Conservation (phyloP, 2,113 vertebrate species). For the Hystrix cristata region DNA sequence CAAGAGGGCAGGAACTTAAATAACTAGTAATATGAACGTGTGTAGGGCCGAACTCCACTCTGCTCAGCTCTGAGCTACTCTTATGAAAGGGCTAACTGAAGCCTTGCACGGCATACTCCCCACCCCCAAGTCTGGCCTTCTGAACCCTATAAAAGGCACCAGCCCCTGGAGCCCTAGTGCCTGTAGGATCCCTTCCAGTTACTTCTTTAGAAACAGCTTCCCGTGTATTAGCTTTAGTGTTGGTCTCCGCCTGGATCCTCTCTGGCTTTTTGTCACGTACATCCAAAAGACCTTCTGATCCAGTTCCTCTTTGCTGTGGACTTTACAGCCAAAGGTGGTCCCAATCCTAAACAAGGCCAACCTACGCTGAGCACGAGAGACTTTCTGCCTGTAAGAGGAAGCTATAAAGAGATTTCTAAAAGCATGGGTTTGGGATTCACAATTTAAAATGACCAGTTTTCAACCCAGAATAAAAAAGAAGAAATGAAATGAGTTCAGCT, state of each 20-base stretch:
- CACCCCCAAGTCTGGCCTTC: background rate
- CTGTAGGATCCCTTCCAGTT: constrained; percentile 29
- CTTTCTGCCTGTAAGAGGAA: background rate
- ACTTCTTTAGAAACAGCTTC: constrained; percentile 35
- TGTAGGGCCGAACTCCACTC: background rate
- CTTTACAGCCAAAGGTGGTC: background rate
- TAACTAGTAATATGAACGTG: background rate
- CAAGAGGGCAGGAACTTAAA: background rate
- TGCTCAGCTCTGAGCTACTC: background rate
- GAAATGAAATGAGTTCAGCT: constrained; percentile 16
- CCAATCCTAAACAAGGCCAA: background rate
- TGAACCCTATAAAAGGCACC: background rate
- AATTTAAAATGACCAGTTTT: constrained; percentile 52
- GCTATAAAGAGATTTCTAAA: background rate
- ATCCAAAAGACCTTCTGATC: background rate
- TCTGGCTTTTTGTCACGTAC: background rate
- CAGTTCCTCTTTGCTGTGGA: background rate
- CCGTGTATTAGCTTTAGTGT: background rate
- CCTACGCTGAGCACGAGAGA: background rate
- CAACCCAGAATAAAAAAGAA: constrained; percentile 13
- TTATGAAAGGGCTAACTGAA: background rate
- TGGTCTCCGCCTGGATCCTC: background rate
- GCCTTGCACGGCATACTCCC: background rate
- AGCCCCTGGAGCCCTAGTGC: background rate
- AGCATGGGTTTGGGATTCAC: background rate